Base-by-base conservation (phyloP, 1,140 invertebrate species). In the Drosophila aff. region DNA sequence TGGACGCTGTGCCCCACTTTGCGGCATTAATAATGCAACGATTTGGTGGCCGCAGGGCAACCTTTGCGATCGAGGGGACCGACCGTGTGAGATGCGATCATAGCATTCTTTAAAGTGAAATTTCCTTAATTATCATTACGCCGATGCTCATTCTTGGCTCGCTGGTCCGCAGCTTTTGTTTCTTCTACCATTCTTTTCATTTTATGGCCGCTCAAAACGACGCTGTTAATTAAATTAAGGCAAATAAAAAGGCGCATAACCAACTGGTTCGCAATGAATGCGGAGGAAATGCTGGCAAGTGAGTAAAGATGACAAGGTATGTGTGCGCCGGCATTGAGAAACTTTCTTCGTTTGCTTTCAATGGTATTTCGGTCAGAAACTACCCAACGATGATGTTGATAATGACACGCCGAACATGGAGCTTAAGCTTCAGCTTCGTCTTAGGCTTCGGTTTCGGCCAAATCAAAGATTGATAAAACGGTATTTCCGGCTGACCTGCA, bases 81-180 rank as follows among this genome's bases (percentile, higher is more conserved):
- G 47, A 52, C 41, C 69, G 36, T 16, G 18, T 50, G 72, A 58
- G 72, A 61, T 47, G 49, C 68, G 50, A 72, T 60, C 77, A 83
- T 53, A 89, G 83, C 84, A 87, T 89, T 90, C 85, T 89, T 89
- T 90, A 85, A 89, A 89, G 85, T 89, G 85, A 89, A 89, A 89
- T 71, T 89, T 79, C 44, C 43, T n/a, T 33, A 53, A 43, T 44
- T 50, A 58, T 77, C 63, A 77, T 77, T 63, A 40, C 31, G 21
- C 18, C 44, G n/a, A 53, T 47, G 66, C 61, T 78, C 44, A 65
- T 79, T 77, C 49, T 73, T 31, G 43, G 68, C 62, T 63, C 46
- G 13, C 46, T 26, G 46, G 21, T 21, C 23, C 46, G n/a, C 3
- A 49, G 46, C 47, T 49, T 49, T 72, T 46, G 61, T 69, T 68